Evolutionary conservation across 2,797 vertebrate species (phyloP).

Genomic region (Manis pentadactyla): DNA sequence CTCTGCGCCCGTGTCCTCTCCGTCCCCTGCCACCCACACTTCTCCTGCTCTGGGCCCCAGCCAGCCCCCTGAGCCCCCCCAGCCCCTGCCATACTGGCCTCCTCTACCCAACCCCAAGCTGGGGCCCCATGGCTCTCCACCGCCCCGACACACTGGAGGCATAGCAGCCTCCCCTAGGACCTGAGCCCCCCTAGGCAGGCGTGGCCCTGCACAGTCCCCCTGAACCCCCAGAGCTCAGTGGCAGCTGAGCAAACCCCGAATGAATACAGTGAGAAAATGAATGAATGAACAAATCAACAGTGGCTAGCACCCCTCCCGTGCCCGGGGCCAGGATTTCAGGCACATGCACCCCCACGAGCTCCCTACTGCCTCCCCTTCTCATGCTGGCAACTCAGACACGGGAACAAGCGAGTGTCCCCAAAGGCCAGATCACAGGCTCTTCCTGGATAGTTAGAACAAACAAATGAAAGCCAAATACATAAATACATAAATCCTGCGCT

Average conservation of each 20-base stretch:
- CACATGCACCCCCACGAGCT: background rate
- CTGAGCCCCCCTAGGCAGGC: background rate
- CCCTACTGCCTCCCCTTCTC: background rate
- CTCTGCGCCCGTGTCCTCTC: background rate
- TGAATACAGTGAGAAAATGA: no score
- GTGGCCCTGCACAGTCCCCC: fast-evolving
- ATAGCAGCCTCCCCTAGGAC: background rate
- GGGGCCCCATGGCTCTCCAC: background rate
- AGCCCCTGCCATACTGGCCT: background rate
- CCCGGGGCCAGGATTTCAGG: background rate
- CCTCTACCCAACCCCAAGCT: background rate
- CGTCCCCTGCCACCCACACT: background rate
- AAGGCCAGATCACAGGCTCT: background rate
- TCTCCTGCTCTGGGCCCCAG: background rate
- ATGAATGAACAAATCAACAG: no score
- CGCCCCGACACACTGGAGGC: background rate
- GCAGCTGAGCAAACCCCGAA: fast-evolving
- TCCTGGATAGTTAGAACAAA: background rate
- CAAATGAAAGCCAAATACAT: background rate
- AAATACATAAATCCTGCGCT: background rate
- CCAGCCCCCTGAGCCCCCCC: background rate
- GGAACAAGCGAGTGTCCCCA: background rate
- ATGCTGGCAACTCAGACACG: fast-evolving
- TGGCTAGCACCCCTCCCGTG: background rate
- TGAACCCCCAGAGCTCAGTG: fast-evolving